A percentile compares a stretch with the other conserved stretches of the same genome.
Evolutionary conservation across 1,140 invertebrate genomes (phyloP).

Genomic region (Drosophila pectinifera): DNA sequence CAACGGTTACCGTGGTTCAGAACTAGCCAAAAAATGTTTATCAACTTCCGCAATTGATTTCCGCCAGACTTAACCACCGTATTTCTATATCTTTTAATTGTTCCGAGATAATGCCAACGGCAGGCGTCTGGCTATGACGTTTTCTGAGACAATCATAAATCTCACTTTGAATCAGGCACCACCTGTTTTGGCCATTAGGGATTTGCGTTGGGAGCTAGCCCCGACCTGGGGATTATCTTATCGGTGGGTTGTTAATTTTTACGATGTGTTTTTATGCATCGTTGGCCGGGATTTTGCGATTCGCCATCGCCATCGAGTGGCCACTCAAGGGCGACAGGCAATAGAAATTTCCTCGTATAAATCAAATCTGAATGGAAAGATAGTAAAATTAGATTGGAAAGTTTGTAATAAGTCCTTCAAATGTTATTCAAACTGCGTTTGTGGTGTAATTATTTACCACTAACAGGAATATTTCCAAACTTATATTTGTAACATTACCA

Average conservation of each 20-base stretch:
- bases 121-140: slow-evolving; percentile 36
- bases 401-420: slow-evolving; percentile 16
- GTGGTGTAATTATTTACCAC: slow-evolving; percentile 3
- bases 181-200: slow-evolving; percentile 33
- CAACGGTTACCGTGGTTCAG: slow-evolving; percentile 23
- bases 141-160: slow-evolving; percentile 54
- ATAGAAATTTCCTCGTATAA: slow-evolving; percentile 27
- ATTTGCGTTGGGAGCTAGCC: slow-evolving; percentile 34
- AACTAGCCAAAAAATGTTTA: slow-evolving; percentile 8
- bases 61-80: slow-evolving; percentile 8
- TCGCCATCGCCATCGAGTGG: slow-evolving; percentile 33
- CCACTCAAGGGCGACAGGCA: slow-evolving; percentile 27
- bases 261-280: slow-evolving; percentile 60
- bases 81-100: slow-evolving; percentile 11
- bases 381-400: slow-evolving; percentile 2
- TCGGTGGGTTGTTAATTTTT: slow-evolving; percentile 48
- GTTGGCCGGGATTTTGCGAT: slow-evolving; percentile 51
- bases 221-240: slow-evolving; percentile 66
- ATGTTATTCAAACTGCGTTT: slow-evolving; percentile 6
- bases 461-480: not conserved
- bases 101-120: slow-evolving; percentile 38
- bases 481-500: too few species aligned
- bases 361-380: slow-evolving; percentile 25
- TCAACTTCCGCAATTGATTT: slow-evolving; percentile 50
- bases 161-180: slow-evolving; percentile 49